Conservation (phyloP, 2,888 invertebrate genomes). For the Spatulosminthurus flaviceps region DNA sequence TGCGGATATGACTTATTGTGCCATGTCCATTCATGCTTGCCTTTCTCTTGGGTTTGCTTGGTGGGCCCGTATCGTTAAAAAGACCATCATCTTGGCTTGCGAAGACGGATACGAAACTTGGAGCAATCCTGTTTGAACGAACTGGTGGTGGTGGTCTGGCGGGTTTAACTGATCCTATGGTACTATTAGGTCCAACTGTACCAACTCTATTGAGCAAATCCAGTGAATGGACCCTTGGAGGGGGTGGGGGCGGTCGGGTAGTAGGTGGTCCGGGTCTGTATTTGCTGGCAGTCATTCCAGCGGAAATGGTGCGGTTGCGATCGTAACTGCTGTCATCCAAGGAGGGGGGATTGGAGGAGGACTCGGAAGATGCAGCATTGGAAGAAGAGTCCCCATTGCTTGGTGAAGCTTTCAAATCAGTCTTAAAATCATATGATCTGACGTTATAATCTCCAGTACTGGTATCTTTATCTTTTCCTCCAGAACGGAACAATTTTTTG, state of each 20-base stretch:
- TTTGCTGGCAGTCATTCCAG: background rate
- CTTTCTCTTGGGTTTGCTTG: constrained; percentile 61
- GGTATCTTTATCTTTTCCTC: constrained; percentile 40
- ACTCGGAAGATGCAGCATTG: constrained; percentile 25
- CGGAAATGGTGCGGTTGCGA: constrained; percentile 21
- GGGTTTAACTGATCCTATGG: constrained; percentile 51
- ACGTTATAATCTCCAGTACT: background rate
- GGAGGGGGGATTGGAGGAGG: constrained; percentile 31
- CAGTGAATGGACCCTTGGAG: constrained; percentile 62
- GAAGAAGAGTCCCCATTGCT: constrained; percentile 10
- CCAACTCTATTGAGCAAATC: constrained; percentile 59
- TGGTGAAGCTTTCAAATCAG: constrained; percentile 33
- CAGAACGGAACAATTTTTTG: constrained; percentile 61
- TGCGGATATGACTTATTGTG: background rate
- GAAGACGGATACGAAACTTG: constrained; percentile 63
- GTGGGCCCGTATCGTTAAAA: constrained; percentile 50
- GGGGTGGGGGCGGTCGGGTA: constrained; percentile 62
- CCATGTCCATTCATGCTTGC: constrained; percentile 55
- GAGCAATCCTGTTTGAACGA: constrained; percentile 59
- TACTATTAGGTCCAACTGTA: constrained; percentile 30
- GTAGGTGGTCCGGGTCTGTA: constrained; percentile 34
- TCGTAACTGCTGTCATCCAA: constrained; percentile 22
- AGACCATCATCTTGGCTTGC: constrained; percentile 48
- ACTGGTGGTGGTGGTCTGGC: constrained; percentile 63
- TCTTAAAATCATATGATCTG: constrained; percentile 47